These are phyloP conservation scores for Tipula confusa DNA, from an alignment of 2,888 invertebrate genomes.

Conservation along the genomic window DNA sequence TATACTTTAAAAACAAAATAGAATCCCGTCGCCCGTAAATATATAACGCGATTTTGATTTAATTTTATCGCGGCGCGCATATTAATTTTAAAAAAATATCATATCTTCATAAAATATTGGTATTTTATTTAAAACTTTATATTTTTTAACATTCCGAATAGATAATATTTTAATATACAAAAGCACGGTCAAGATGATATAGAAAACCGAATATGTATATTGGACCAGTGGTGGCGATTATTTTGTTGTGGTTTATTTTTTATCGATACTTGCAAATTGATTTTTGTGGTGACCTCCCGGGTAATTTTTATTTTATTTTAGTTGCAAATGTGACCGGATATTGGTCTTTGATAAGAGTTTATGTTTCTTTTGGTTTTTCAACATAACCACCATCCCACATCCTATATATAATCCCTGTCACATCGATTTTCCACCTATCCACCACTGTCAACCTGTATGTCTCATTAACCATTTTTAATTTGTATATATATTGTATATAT, in stretches of 20 bases:
- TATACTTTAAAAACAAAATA: neutral
- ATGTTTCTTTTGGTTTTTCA: no score
- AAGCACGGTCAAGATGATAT: neutral
- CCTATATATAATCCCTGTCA: neutral
- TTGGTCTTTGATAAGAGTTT: neutral
- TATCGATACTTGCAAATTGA: neutral
- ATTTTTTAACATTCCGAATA: neutral
- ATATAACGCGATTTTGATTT: neutral
- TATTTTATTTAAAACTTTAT: conserved; percentile 4
- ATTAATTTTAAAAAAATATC: neutral
- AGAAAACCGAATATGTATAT: neutral
- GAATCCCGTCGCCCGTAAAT: neutral
- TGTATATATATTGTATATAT: no score
- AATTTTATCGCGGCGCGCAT: neutral
- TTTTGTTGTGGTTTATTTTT: neutral
- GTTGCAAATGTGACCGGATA: neutral
- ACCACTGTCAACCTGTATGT: conserved; percentile 12
- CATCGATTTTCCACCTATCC: neutral
- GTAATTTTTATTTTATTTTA: neutral
- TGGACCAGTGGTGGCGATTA: neutral
- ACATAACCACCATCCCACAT: no score
- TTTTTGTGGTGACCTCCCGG: neutral
- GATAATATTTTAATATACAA: no score
- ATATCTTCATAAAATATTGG: neutral
- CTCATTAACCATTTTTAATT: neutral